These are phyloP conservation scores for Mesitornis unicolor DNA, from an alignment of 2,113 vertebrate species.

Conservation along the genomic window DNA sequence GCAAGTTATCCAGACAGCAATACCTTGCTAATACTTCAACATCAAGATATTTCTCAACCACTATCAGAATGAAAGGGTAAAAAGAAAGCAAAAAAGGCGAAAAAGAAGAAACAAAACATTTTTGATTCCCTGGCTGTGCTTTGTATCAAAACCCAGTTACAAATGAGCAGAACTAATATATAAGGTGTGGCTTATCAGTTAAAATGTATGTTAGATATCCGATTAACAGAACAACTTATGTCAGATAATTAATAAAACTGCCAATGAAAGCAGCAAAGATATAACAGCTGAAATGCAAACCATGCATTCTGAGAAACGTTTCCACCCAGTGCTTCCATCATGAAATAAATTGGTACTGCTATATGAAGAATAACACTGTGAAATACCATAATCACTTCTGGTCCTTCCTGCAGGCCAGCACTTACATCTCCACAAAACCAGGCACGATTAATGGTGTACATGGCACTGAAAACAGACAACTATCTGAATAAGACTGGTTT, in stretches of 20 bases:
- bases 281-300: background rate
- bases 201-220: background rate
- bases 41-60: background rate
- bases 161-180: background rate
- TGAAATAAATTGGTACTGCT: background rate
- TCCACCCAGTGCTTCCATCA: background rate
- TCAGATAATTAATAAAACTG: background rate
- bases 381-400: background rate
- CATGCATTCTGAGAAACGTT: background rate
- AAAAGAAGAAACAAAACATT: background rate
- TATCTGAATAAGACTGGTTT: background rate
- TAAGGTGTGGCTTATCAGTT: background rate
- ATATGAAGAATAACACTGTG: background rate
- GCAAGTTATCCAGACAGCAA: background rate
- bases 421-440: fast-evolving
- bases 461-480: background rate
- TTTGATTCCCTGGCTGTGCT: background rate
- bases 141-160: background rate
- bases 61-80: background rate
- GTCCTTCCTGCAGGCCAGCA: background rate
- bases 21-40: background rate
- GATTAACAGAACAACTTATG: background rate
- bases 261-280: background rate
- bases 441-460: fast-evolving
- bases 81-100: background rate